Conservation (phyloP, 2,113 vertebrate species). For the Gracilinanus agilis region DNA sequence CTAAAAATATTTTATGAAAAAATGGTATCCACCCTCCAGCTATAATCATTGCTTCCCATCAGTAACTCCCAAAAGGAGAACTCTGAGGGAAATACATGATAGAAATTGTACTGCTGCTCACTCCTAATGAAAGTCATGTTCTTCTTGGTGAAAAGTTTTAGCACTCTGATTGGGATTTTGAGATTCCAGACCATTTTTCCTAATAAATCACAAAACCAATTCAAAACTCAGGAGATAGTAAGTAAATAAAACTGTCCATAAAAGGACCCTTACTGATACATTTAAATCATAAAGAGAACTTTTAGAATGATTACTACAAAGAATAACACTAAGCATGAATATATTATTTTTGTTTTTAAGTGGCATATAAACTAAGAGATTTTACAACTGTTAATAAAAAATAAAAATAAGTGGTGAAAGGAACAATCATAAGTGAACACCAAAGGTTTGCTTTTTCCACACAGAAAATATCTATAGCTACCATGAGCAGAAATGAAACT, state of each 20-base stretch:
- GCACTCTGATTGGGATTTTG: neutral
- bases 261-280: slow-evolving; percentile 18
- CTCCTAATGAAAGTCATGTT: slow-evolving; percentile 19
- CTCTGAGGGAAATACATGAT: neutral
- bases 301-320: slow-evolving; percentile 50
- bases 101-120: slow-evolving; percentile 20
- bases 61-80: slow-evolving; percentile 2
- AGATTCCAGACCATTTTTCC: slow-evolving; percentile 17
- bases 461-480: slow-evolving; percentile 55
- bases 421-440: slow-evolving; percentile 27
- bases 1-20: neutral
- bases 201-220: neutral
- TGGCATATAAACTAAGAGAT: slow-evolving; percentile 20
- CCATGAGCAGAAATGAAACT: slow-evolving; percentile 54
- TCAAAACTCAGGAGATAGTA: neutral
- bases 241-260: slow-evolving; percentile 7
- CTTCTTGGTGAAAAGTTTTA: slow-evolving; percentile 13
- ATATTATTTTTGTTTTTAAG: slow-evolving; percentile 6
- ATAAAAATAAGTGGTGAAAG: neutral
- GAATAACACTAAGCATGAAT: slow-evolving; percentile 37
- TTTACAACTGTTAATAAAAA: slow-evolving; percentile 7
- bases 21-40: neutral
- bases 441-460: slow-evolving; percentile 38
- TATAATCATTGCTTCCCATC: slow-evolving; percentile 25
- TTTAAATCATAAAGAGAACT: slow-evolving; percentile 31